Evolutionary conservation across 2,113 vertebrate genomes (phyloP).

Genomic region (Anhinga rufa): DNA sequence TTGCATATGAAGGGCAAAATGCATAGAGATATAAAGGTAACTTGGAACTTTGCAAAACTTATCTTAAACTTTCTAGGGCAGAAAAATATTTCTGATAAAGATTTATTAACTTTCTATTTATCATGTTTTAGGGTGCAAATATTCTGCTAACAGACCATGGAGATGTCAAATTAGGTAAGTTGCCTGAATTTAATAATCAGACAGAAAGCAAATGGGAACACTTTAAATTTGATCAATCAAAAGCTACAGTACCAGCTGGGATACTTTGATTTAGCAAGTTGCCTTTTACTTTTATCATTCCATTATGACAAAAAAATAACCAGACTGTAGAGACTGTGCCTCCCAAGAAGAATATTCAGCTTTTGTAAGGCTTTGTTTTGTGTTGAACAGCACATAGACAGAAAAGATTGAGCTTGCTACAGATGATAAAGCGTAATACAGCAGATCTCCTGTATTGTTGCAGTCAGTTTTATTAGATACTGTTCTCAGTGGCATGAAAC

Average conservation of each 20-base stretch:
- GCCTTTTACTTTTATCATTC: not conserved
- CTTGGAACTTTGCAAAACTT: not conserved
- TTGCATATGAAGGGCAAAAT: conserved; percentile 96
- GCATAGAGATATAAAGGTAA: conserved; percentile 99
- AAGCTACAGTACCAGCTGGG: not conserved
- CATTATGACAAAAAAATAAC: not conserved
- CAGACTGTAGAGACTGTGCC: not conserved
- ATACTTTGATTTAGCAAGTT: not conserved
- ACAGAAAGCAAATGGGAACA: not conserved
- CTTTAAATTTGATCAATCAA: not conserved
- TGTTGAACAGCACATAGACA: not conserved
- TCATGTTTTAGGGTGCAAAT: conserved; percentile 87
- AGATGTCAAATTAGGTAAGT: conserved; percentile 94
- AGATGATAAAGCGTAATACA: not conserved
- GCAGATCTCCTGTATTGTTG: not conserved
- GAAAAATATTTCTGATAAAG: not conserved
- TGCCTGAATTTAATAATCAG: not conserved
- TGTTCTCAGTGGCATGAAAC: not conserved
- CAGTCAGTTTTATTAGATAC: not conserved
- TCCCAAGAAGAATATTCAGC: not conserved
- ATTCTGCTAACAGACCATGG: conserved; percentile 94
- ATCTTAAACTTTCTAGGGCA: not conserved
- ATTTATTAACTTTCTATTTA: not conserved
- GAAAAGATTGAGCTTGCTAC: not conserved
- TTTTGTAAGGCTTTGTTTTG: not conserved